Base-by-base conservation (phyloP, 2,888 invertebrate genomes). In the Diadegma fenestrale region DNA sequence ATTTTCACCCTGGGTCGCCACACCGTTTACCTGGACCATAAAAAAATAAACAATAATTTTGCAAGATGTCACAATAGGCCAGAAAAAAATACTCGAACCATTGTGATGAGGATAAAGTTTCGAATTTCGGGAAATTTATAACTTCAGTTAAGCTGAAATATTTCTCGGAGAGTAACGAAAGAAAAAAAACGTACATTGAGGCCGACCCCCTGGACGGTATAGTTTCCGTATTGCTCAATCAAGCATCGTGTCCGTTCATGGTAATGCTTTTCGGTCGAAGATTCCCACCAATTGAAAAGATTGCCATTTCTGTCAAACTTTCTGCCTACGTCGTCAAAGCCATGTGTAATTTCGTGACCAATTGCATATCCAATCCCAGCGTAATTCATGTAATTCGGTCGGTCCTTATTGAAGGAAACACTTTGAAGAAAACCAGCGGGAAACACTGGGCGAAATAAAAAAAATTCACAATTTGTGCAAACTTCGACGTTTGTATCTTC, bases 351-450 rank as follows among this genome's bases (percentile, higher is more conserved):
- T 37, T 64, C 64, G 3, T 64, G 64, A 30, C 33, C 64, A 64
- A 64, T 37, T 5, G 37, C 7, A 30, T 6, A 14, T 33, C 64
- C 64, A 64, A 64, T 64, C 0, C 6, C 37, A 0, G 17, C 64
- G 41, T 72, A 72, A 58, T 72, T 54, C 19, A 51, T 97, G 93
- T 98, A 99, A 88, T 96, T 96, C 0, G 98, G 98, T 26, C 98
- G 96, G 68, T 97, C 96, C 76, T 97, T 97, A 80, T 96, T 97
- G 95, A 98, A 99, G 95, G 98, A 98, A 1, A 97, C 96, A 1
- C 98, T 98, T 95, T 98, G 98, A 1, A 99, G 95, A 87, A 98
- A 98, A 87, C 98, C 98, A 88, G 98, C 98, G 0, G 98, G 98
- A 94, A 98, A 98, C 94, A 98, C 98, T 99, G 94, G 64, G 90